Percentiles rank a stretch among this genome's conserved stretches.
Conservation (phyloP, 1,140 invertebrate genomes). For the Conus betulinus region DNA sequence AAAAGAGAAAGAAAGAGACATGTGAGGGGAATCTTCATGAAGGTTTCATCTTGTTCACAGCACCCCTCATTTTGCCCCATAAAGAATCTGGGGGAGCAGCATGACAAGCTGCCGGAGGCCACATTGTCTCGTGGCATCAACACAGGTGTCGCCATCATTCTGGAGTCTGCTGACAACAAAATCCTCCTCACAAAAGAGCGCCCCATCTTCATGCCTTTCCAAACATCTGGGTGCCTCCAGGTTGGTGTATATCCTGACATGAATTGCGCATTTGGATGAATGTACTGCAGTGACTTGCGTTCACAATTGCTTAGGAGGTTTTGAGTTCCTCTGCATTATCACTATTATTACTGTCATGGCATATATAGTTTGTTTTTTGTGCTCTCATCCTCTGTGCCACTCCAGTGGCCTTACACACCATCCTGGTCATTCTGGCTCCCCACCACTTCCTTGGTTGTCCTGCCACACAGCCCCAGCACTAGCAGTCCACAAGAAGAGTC, state of each 20-base stretch:
- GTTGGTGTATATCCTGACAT: conserved; percentile 30
- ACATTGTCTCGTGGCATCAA: conserved; percentile 66
- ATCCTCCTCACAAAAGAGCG: conserved; percentile 74
- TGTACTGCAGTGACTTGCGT: too few species aligned
- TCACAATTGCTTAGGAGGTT: too few species aligned
- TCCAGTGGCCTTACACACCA: too few species aligned
- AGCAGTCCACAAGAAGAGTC: too few species aligned
- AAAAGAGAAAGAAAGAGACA: not conserved
- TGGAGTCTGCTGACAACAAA: conserved; percentile 70
- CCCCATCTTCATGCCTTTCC: conserved; percentile 74
- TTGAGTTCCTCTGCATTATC: too few species aligned
- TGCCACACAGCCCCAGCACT: too few species aligned
- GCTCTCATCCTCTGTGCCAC: too few species aligned
- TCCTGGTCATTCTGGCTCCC: too few species aligned
- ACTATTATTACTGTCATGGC: too few species aligned
- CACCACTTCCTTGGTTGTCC: too few species aligned
- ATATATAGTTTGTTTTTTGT: too few species aligned
- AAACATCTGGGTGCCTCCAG: conserved; percentile 76
- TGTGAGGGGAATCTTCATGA: not conserved
- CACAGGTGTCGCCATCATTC: conserved; percentile 72
- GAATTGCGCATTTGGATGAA: too few species aligned
- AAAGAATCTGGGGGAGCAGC: conserved; percentile 45
- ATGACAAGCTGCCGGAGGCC: conserved; percentile 46
- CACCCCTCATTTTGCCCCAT: conserved; percentile 69
- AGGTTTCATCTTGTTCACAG: conserved; percentile 40